A percentile compares a stretch with the other conserved stretches of the same genome.
phyloP scores from a whole-genome alignment of 2,888 invertebrate genomes.

The Microplitis deprimator region DNA sequence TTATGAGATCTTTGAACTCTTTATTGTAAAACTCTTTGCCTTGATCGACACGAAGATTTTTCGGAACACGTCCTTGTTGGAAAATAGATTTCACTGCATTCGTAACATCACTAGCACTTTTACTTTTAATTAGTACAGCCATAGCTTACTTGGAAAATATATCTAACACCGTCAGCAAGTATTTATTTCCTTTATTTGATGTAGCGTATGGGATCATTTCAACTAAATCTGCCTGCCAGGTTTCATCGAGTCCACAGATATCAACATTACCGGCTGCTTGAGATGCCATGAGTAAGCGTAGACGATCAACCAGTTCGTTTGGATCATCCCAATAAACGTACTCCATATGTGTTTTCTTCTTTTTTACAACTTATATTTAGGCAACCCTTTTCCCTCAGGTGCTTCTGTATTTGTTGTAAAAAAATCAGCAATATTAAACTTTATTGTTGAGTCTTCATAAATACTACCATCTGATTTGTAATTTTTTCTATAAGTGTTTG shows the following conservation, averaged over 20 bases:
- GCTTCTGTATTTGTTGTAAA: background rate
- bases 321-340: too few relatives aligned
- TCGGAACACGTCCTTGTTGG: slow-evolving; percentile 36
- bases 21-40: slow-evolving; percentile 54
- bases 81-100: slow-evolving; percentile 41
- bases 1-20: slow-evolving; percentile 38
- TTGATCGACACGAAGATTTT: slow-evolving; percentile 51
- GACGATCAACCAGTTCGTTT: too few relatives aligned
- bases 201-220: slow-evolving; percentile 60
- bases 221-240: slow-evolving; percentile 70
- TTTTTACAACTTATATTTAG: too few relatives aligned
- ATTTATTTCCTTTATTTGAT: slow-evolving; percentile 61
- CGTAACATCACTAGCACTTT: slow-evolving; percentile 56
- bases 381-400: background rate
- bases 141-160: background rate
- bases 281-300: too few relatives aligned
- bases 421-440: background rate
- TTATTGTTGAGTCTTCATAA: slow-evolving; percentile 4
- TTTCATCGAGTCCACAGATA: slow-evolving; percentile 65
- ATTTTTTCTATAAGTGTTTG: slow-evolving; percentile 47
- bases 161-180: slow-evolving; percentile 58
- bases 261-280: slow-evolving; percentile 49
- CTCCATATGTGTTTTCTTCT: too few relatives aligned
- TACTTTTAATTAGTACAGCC: slow-evolving; percentile 60
- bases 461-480: slow-evolving; percentile 28